Conservation (phyloP, 2,888 invertebrate genomes). For the Poecilus cupreus region DNA sequence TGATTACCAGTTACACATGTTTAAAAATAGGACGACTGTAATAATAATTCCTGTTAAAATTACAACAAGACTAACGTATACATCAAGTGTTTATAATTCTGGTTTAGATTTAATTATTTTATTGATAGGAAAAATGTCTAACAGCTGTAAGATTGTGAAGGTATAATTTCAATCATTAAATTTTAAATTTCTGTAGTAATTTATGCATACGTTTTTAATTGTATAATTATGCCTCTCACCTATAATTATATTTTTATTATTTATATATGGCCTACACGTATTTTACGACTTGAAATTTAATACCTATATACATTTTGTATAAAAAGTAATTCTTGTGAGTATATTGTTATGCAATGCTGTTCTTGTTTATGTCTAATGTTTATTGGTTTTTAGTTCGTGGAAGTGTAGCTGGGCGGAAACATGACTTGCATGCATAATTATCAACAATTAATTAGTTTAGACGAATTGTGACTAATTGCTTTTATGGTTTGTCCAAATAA, state of each 20-base stretch:
- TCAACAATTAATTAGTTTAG: background rate
- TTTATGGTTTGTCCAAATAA: too few species aligned
- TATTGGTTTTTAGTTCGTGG: background rate
- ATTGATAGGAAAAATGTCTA: background rate
- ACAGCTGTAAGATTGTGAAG: background rate
- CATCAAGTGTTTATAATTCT: background rate
- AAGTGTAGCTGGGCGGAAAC: background rate
- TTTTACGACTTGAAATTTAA: background rate
- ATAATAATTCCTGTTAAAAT: background rate
- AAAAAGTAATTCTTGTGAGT: background rate
- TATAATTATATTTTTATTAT: conserved; percentile 19
- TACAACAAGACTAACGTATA: background rate
- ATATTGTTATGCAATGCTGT: background rate
- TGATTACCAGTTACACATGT: background rate
- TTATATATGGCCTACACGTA: too few species aligned
- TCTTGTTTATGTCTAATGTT: background rate
- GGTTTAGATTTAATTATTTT: background rate
- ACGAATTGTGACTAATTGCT: conserved; percentile 12
- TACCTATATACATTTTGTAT: background rate
- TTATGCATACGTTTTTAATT: conserved; percentile 3
- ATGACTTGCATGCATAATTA: conserved; percentile 4
- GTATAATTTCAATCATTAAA: background rate
- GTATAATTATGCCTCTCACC: background rate
- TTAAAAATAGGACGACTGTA: conserved; percentile 1
- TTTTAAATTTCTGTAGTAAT: background rate